Conservation (phyloP, 2,113 vertebrate genomes). For the Tor tambroides region DNA sequence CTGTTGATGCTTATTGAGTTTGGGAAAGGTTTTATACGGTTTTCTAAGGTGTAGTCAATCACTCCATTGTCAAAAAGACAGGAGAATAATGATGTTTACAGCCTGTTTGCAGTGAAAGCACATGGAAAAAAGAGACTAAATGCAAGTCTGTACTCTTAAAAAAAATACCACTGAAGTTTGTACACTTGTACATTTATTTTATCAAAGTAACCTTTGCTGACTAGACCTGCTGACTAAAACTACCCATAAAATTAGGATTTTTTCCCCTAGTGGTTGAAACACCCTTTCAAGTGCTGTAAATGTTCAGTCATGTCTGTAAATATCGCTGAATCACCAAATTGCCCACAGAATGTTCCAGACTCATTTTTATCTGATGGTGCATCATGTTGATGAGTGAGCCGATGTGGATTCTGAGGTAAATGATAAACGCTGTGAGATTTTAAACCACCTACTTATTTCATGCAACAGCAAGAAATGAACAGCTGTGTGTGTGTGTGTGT, state of each 20-base stretch:
- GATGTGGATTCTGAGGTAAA: background rate
- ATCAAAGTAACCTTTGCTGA: no score
- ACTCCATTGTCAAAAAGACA: no score
- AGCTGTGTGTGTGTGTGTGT: background rate
- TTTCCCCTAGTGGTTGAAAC: background rate
- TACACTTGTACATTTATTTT: no score
- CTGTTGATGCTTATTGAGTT: background rate
- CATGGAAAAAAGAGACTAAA: no score
- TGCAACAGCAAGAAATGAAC: background rate
- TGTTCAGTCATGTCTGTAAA: slow-evolving; percentile 1
- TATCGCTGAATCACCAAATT: background rate
- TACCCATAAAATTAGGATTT: no score
- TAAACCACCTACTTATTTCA: background rate
- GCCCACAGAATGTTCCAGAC: background rate
- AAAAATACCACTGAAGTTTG: no score
- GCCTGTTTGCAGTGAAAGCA: no score
- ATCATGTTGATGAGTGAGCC: background rate
- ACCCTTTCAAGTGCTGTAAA: background rate
- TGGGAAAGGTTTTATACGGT: background rate
- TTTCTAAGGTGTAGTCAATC: background rate
- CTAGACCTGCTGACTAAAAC: no score
- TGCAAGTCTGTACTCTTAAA: no score
- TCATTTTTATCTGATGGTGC: background rate
- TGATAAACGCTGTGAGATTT: background rate
- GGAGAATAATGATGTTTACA: no score